Evolutionary conservation across 2,888 invertebrate species (phyloP).

Genomic region (Asteroscopus sphinx): DNA sequence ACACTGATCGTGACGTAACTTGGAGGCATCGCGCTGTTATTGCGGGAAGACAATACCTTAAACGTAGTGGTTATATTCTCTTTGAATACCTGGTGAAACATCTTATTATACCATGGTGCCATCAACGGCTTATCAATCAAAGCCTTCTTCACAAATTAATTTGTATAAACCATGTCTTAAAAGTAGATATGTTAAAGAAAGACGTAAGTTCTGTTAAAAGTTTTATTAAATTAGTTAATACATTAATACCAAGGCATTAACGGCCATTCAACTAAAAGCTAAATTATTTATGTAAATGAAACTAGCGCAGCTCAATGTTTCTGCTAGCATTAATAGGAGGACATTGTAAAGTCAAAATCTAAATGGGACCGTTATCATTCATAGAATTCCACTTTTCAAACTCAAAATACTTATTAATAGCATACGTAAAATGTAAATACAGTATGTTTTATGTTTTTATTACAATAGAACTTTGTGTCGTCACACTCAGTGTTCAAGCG

Average conservation of each 20-base stretch:
- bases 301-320: constrained; percentile 65
- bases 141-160: too few relatives aligned
- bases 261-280: constrained; percentile 77
- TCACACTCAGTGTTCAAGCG: constrained; percentile 24
- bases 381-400: constrained; percentile 42
- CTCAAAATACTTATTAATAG: constrained; percentile 47
- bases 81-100: too few relatives aligned
- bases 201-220: constrained; percentile 49
- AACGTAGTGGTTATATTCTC: too few relatives aligned
- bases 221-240: constrained; percentile 80
- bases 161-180: too few relatives aligned
- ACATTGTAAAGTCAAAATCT: constrained; percentile 37
- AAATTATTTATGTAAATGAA: constrained; percentile 67
- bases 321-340: constrained; percentile 72
- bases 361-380: constrained; percentile 39
- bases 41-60: too few relatives aligned
- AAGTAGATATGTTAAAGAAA: too few relatives aligned
- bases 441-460: constrained; percentile 11
- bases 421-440: constrained; percentile 22
- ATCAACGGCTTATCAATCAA: too few relatives aligned
- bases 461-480: constrained; percentile 20
- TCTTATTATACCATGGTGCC: too few relatives aligned
- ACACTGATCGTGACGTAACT: too few relatives aligned
- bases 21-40: too few relatives aligned
- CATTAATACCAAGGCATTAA: constrained; percentile 75